Evolutionary conservation across 1,140 invertebrate genomes (phyloP).

Genomic region (Drosophila arawakana): DNA sequence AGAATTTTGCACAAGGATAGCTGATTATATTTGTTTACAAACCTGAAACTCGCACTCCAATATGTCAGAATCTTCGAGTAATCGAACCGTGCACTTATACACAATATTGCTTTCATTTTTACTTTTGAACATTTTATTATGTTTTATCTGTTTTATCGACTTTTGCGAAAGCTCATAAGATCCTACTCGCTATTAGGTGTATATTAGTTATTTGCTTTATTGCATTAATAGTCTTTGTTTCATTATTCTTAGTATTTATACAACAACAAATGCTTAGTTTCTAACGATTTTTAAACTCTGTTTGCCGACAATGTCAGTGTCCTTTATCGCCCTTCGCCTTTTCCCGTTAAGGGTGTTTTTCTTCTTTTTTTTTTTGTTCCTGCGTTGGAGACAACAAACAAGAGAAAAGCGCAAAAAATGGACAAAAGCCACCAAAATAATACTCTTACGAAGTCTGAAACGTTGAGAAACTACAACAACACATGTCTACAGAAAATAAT

Average conservation of each 20-base stretch:
- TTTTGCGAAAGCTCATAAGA: slow-evolving; percentile 39
- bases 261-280: slow-evolving; percentile 30
- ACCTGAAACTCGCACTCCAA: slow-evolving; percentile 98
- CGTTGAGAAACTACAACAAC: too few relatives aligned
- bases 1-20: too few relatives aligned
- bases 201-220: slow-evolving; percentile 25
- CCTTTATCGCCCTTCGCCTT: slow-evolving; percentile 70
- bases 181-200: slow-evolving; percentile 1
- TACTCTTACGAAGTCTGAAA: neutral
- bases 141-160: slow-evolving; percentile 36
- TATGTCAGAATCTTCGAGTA: slow-evolving; percentile 97
- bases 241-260: slow-evolving; percentile 33
- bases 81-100: slow-evolving; percentile 96
- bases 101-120: slow-evolving; percentile 93
- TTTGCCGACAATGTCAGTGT: slow-evolving; percentile 67
- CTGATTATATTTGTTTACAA: slow-evolving; percentile 54
- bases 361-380: slow-evolving; percentile 27
- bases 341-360: slow-evolving; percentile 66
- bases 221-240: slow-evolving; percentile 15
- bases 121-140: slow-evolving; percentile 86
- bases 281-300: slow-evolving; percentile 44
- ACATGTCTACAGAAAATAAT: too few relatives aligned
- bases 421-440: slow-evolving; percentile 12
- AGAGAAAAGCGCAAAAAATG: slow-evolving; percentile 47
- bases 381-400: slow-evolving; percentile 45